Percentiles rank a stretch among this genome's conserved stretches.
These are phyloP conservation scores for Coracias cyanogaster DNA, from an alignment of 2,797 vertebrate species.

Conservation along the genomic window DNA sequence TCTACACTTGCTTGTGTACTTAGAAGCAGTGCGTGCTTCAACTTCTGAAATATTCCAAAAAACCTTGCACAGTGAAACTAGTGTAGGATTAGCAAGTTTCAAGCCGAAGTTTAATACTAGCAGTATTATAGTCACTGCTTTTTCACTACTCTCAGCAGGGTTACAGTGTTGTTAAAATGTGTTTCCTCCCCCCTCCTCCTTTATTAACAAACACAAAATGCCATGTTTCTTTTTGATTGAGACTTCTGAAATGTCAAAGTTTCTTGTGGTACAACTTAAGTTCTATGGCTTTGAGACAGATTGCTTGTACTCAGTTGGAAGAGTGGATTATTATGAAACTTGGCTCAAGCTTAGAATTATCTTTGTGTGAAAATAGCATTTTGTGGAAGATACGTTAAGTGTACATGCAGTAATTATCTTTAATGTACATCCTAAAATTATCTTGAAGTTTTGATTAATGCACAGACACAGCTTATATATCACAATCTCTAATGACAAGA, in stretches of 20 bases:
- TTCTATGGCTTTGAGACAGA: not conserved
- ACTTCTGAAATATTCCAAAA: not conserved
- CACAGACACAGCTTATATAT: not conserved
- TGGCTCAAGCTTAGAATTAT: not conserved
- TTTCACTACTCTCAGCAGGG: not conserved
- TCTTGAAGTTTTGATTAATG: not conserved
- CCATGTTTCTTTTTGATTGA: not conserved
- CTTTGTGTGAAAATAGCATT: not conserved
- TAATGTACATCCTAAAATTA: not conserved
- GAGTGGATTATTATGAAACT: not conserved
- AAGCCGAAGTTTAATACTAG: not conserved
- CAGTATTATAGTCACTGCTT: not conserved
- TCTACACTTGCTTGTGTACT: not conserved
- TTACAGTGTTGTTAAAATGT: not conserved
- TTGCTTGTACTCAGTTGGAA: not conserved
- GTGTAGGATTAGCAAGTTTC: not conserved
- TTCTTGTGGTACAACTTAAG: not conserved
- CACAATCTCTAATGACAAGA: not conserved
- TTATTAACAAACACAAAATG: not conserved
- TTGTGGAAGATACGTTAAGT: not conserved
- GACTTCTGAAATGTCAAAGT: not conserved
- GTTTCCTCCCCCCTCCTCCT: accelerated
- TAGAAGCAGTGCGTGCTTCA: not conserved
- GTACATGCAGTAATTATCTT: not conserved
- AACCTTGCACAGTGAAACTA: not conserved